These are phyloP conservation scores for Pseudococcus jackbeardsleyi DNA, from an alignment of 2,888 invertebrate species.

Conservation along the genomic window DNA sequence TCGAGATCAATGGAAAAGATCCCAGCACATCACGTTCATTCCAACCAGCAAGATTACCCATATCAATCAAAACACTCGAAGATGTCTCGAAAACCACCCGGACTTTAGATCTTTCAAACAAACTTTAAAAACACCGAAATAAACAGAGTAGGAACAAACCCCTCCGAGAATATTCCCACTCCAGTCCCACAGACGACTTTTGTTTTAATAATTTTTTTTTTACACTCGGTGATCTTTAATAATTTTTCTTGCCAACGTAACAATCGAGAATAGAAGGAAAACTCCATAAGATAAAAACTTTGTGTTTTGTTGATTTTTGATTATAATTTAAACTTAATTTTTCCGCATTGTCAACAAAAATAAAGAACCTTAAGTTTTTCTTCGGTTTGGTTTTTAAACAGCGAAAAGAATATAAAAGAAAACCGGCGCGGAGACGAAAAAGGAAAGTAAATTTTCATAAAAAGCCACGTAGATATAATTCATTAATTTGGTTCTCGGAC, in stretches of 20 bases:
- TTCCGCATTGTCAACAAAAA: conserved; percentile 55
- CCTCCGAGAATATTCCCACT: not conserved
- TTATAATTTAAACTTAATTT: conserved; percentile 52
- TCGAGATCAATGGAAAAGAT: not conserved
- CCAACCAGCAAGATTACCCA: not conserved
- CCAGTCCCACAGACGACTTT: not conserved
- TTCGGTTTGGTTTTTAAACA: conserved; percentile 20
- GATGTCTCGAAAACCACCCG: not conserved
- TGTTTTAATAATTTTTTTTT: not conserved
- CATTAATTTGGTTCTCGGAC: conserved; percentile 12
- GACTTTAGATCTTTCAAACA: not conserved
- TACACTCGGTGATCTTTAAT: conserved; percentile 4
- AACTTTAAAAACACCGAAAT: not conserved
- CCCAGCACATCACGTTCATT: not conserved
- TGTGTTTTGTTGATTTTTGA: conserved; percentile 49
- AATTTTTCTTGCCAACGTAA: not conserved
- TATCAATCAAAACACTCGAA: not conserved
- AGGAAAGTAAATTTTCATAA: conserved; percentile 33
- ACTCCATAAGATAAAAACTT: conserved; percentile 1
- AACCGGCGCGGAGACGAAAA: not conserved
- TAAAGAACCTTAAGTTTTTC: conserved; percentile 32
- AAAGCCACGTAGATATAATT: conserved; percentile 48
- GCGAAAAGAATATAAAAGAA: not conserved
- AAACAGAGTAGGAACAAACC: not conserved
- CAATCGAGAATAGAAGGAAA: not conserved